Conservation (phyloP, 1,140 invertebrate species). For the Campoletis sonorensis region DNA sequence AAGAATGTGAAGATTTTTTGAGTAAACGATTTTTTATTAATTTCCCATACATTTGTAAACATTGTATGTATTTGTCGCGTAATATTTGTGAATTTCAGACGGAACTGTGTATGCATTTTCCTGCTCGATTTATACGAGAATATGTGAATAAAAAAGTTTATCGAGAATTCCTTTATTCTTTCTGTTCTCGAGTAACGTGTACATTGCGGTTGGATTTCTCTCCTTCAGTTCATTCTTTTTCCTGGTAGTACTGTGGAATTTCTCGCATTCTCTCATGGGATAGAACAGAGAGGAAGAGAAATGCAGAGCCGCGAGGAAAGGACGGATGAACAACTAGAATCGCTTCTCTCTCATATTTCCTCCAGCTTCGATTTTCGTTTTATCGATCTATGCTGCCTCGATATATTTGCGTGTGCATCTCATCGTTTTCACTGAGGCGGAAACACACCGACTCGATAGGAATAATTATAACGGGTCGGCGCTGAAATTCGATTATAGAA, state of each 20-base stretch:
- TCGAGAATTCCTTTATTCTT: slow-evolving; percentile 16
- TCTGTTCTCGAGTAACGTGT: not conserved
- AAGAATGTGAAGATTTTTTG: too few relatives aligned
- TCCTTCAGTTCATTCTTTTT: slow-evolving; percentile 28
- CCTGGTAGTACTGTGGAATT: slow-evolving; percentile 13
- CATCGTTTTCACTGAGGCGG: slow-evolving; percentile 26
- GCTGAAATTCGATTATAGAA: slow-evolving; percentile 44
- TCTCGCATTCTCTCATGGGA: slow-evolving; percentile 24
- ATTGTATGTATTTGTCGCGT: too few relatives aligned
- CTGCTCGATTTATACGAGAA: not conserved
- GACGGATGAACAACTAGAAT: slow-evolving; percentile 3
- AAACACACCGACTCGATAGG: slow-evolving; percentile 37
- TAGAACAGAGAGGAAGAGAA: not conserved
- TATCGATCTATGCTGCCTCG: slow-evolving; percentile 18
- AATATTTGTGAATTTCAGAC: too few relatives aligned
- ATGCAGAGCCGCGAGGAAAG: not conserved
- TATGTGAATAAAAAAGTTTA: not conserved
- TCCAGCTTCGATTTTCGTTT: not conserved
- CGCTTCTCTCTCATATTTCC: not conserved
- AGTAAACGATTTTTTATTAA: too few relatives aligned
- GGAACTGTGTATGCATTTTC: not conserved
- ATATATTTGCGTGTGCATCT: slow-evolving; percentile 28
- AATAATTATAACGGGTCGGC: slow-evolving; percentile 43
- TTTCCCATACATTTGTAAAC: too few relatives aligned
- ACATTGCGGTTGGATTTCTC: slow-evolving; percentile 18